Percentiles rank a stretch among this genome's conserved stretches.
Conservation (phyloP, 2,113 vertebrate species). For the Neolamprologus hecqui region DNA sequence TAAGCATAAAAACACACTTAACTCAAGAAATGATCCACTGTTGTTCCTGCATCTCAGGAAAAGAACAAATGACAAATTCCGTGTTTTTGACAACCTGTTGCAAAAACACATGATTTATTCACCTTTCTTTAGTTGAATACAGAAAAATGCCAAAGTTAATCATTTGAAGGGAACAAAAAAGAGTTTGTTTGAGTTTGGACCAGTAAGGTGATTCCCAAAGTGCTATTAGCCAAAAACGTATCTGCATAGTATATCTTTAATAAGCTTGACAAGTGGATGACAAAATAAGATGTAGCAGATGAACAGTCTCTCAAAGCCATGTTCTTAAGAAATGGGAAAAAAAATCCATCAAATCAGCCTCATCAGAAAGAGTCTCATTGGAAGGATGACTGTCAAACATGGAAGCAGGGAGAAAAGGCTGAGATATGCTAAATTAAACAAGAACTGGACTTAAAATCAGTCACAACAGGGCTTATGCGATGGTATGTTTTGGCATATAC, state of each 20-base stretch:
- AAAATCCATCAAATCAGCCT: background rate
- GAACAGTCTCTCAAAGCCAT: background rate
- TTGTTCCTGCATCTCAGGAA: background rate
- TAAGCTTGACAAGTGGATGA: background rate
- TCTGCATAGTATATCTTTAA: background rate
- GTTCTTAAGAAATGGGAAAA: background rate
- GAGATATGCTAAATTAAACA: background rate
- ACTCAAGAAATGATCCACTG: background rate
- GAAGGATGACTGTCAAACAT: background rate
- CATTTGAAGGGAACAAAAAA: background rate
- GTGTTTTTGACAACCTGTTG: background rate
- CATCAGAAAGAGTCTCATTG: background rate
- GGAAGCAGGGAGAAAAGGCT: background rate
- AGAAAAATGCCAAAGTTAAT: background rate
- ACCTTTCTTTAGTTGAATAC: background rate
- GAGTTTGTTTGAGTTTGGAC: no score
- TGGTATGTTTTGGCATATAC: accelerated
- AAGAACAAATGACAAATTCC: background rate
- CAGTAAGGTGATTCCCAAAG: background rate
- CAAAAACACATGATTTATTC: background rate
- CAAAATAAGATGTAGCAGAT: background rate
- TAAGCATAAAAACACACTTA: background rate
- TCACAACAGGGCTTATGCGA: background rate
- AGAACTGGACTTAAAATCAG: background rate
- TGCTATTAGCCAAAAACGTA: background rate